phyloP scores from a whole-genome alignment of 1,140 invertebrate species.

The Eumaeus atala region DNA sequence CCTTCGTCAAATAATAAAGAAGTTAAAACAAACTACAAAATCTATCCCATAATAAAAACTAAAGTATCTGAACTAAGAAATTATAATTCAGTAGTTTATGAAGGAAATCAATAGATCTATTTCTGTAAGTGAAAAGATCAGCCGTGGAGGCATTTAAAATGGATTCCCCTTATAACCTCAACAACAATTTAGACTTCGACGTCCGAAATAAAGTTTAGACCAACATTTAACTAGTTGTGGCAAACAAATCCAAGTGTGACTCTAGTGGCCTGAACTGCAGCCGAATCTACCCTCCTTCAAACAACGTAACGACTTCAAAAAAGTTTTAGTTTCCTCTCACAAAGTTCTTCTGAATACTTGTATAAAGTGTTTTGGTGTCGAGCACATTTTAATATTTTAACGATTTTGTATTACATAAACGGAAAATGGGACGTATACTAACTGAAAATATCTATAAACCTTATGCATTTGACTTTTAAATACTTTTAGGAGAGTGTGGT shows the following conservation, averaged over 20 bases:
- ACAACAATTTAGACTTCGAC: constrained; percentile 47
- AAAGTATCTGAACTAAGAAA: too few species aligned
- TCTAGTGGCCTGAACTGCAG: constrained; percentile 51
- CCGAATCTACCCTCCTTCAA: constrained; percentile 34
- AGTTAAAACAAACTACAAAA: too few species aligned
- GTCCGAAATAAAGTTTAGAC: constrained; percentile 57
- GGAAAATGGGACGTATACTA: too few species aligned
- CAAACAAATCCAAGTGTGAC: constrained; percentile 52
- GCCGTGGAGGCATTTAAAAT: constrained; percentile 28
- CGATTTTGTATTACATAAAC: constrained; percentile 1
- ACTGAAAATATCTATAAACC: too few species aligned
- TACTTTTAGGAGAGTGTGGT: too few species aligned
- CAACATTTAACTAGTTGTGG: constrained; percentile 67
- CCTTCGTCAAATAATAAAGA: too few species aligned
- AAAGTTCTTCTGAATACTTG: constrained; percentile 11
- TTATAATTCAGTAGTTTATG: too few species aligned
- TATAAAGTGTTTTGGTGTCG: constrained; percentile 12
- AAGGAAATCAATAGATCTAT: too few species aligned
- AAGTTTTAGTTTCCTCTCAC: constrained; percentile 29
- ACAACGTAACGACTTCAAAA: constrained; percentile 51
- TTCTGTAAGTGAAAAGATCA: too few species aligned
- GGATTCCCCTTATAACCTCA: constrained; percentile 52
- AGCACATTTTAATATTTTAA: constrained; percentile 7
- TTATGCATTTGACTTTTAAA: too few species aligned
- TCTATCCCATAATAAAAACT: too few species aligned